Base-by-base conservation (phyloP, 1,140 invertebrate species). In the Dolichoris vasculosae region DNA sequence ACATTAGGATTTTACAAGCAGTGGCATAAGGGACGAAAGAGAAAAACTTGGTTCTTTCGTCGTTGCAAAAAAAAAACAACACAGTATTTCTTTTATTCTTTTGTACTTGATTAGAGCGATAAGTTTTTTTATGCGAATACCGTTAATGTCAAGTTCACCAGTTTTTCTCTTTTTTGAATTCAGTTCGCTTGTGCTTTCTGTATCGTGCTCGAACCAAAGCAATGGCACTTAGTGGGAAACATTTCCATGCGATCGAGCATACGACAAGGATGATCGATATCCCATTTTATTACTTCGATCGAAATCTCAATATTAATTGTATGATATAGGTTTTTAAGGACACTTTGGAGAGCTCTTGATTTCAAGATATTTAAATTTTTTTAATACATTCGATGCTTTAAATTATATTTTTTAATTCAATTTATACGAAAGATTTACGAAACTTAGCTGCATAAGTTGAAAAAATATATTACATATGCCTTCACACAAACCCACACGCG, bases 291-390 rank as follows among this genome's bases (percentile, higher is more conserved):
- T 80, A 81, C 59, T 35, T 51, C 67, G 63, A 73, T 64, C 43
- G 78, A 85, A 85, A 82, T 82, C 69, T 85, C 84, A 82, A 55
- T 76, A 76, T 38, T 82, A 64, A 81, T 73, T 82, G 78, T 82
- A 82, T 38, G 13, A 85, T 85, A 81, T 81, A 76, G 38, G n/a
- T 51, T 71, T 43, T 64, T 85, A 75, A 35, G 59, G 9, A 78
- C 32, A 38, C 9, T 67, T 35, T 48, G 43, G 9, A 63, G 11
- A 80, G 38, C 46, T 55, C 46, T 63, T 64, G 9, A 76, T 85
- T 84, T 84, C 32, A 78, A 48, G 51, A 38, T 78, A 59, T 76
- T 76, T 11, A 59, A 75, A 73, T 48, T 55, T 48, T 20, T 59
- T 0, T 59, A 4, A 23, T 13, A 23, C 0, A 1, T 23, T 59